Percentiles rank a stretch among this genome's conserved stretches.
These are phyloP conservation scores for Ornithoptera priamus DNA, from an alignment of 2,888 invertebrate genomes.

Conservation along the genomic window DNA sequence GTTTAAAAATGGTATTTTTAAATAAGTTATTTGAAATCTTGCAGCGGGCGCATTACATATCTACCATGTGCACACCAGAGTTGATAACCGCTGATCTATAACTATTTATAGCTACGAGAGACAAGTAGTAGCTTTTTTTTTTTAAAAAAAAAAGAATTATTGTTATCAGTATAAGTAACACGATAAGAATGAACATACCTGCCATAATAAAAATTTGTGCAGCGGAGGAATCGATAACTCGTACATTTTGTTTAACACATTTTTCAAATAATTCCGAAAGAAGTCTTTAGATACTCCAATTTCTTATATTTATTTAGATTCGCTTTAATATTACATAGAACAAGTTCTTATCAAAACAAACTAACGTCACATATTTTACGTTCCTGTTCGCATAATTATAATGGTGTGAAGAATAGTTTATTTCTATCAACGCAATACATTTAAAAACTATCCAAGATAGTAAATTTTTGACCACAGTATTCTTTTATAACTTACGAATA, in stretches of 20 bases:
- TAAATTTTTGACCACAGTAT: neutral
- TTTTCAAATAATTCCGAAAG: slow-evolving; percentile 16
- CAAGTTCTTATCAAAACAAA: neutral
- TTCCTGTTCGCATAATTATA: neutral
- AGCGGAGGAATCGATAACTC: slow-evolving; percentile 1
- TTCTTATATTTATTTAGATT: neutral
- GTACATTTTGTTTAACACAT: slow-evolving; percentile 20
- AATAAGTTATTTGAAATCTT: too few species aligned
- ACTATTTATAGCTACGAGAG: neutral
- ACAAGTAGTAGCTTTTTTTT: neutral
- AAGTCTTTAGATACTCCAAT: neutral
- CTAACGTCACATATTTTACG: neutral
- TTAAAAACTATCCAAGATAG: neutral
- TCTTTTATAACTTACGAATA: neutral
- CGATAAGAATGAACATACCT: slow-evolving; percentile 32
- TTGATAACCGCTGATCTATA: too few species aligned
- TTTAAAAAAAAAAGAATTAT: neutral
- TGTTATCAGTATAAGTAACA: slow-evolving; percentile 13
- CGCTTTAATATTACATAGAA: neutral
- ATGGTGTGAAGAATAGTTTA: neutral
- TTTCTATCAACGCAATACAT: neutral
- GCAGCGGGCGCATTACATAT: too few species aligned
- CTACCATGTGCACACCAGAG: too few species aligned
- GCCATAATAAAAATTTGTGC: slow-evolving; percentile 29
- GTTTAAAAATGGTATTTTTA: too few species aligned